Percentiles rank a stretch among this genome's conserved stretches.
Evolutionary conservation across 2,888 invertebrate species (phyloP).

Genomic region (Callimorpha dominula): DNA sequence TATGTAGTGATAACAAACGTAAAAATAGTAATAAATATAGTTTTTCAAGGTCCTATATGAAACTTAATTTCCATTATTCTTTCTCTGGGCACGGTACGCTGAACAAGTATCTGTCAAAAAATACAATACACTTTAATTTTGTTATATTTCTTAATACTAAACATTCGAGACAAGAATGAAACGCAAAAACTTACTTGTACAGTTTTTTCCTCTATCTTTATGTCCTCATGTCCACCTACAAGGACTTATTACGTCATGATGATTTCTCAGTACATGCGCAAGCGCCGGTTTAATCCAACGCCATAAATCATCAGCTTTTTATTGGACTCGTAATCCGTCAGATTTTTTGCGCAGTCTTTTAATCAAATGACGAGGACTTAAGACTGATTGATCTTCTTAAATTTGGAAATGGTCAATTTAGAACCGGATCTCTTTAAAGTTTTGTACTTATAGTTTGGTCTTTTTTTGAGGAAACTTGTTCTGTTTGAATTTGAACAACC

Average conservation of each 20-base stretch:
- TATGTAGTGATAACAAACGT: no score
- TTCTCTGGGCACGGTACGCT: no score
- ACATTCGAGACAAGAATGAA: not conserved
- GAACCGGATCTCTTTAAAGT: not conserved
- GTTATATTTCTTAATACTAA: not conserved
- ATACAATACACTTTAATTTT: not conserved
- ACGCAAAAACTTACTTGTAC: not conserved
- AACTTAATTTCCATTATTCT: no score
- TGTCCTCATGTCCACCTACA: slow-evolving; percentile 14
- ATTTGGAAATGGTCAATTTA: slow-evolving; percentile 9
- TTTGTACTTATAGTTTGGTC: not conserved
- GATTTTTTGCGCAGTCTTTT: slow-evolving; percentile 2
- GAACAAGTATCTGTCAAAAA: not conserved
- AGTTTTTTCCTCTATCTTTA: slow-evolving; percentile 10
- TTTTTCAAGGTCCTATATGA: no score
- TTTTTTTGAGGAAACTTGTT: no score
- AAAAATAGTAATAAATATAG: no score
- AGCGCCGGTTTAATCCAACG: slow-evolving; percentile 11
- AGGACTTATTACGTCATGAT: slow-evolving; percentile 15
- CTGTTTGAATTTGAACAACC: no score
- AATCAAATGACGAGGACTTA: slow-evolving; percentile 1
- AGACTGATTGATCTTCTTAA: slow-evolving; percentile 11
- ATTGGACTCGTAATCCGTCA: slow-evolving; percentile 7
- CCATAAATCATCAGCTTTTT: slow-evolving; percentile 16
- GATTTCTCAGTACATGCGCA: slow-evolving; percentile 12